A percentile compares a stretch with the other conserved stretches of the same genome.
These are phyloP conservation scores for Punctoribates punctum DNA, from an alignment of 2,888 invertebrate genomes.

Conservation along the genomic window DNA sequence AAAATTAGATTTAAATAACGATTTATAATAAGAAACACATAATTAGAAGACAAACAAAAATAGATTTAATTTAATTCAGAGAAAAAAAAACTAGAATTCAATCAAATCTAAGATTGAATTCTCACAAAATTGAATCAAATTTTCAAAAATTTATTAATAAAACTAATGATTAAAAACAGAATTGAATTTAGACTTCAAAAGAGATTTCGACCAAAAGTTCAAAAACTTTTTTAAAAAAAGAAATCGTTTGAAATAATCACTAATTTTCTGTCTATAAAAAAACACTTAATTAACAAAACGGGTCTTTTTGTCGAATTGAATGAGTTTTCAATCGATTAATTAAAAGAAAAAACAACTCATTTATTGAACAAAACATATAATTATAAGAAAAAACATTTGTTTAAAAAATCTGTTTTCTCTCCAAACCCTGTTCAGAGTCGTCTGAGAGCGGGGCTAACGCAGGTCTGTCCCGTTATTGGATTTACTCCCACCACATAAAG, in stretches of 20 bases:
- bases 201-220: background rate
- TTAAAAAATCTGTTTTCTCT: background rate
- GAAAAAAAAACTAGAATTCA: background rate
- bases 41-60: background rate
- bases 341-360: too few relatives aligned
- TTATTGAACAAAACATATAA: background rate
- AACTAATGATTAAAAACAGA: too few relatives aligned
- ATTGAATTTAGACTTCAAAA: background rate
- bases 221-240: background rate
- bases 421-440: background rate
- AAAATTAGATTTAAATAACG: background rate
- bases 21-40: background rate
- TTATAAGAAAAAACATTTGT: background rate
- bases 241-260: background rate
- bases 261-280: background rate
- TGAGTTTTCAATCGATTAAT: too few relatives aligned
- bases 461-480: constrained; percentile 40
- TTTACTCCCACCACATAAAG: constrained; percentile 43
- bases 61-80: background rate
- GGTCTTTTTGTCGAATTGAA: too few relatives aligned
- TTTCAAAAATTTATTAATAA: too few relatives aligned
- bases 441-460: background rate
- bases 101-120: too few relatives aligned
- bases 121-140: too few relatives aligned
- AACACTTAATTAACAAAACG: too few relatives aligned